phyloP scores from a whole-genome alignment of 2,113 vertebrate genomes.

The Athene cunicularia region DNA sequence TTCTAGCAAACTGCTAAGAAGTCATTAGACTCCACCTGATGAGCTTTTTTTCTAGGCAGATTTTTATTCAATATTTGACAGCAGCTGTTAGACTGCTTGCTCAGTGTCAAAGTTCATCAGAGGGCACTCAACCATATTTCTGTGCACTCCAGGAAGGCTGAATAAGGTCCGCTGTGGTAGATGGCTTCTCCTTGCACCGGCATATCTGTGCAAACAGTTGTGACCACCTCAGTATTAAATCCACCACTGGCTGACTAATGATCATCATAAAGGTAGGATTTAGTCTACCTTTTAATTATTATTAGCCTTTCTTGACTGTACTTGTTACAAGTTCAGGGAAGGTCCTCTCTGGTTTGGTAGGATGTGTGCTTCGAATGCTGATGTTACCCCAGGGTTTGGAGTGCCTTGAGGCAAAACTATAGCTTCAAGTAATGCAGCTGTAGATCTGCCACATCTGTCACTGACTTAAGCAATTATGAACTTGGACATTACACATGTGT shows the following conservation, averaged over 20 bases:
- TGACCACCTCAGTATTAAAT: background rate
- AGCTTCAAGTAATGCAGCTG: background rate
- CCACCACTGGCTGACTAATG: background rate
- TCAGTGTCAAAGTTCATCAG: background rate
- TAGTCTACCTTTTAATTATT: background rate
- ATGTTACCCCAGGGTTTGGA: background rate
- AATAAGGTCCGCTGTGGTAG: background rate
- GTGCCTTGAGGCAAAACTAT: background rate
- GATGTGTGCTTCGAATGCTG: background rate
- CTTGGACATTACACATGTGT: background rate
- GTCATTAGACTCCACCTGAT: background rate
- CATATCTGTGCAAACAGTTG: background rate
- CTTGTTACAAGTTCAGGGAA: background rate
- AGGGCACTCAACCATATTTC: background rate
- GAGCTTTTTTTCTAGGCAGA: background rate
- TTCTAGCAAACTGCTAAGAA: background rate
- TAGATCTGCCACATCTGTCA: background rate
- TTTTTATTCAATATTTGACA: background rate
- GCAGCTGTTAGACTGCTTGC: background rate
- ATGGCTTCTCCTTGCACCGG: background rate
- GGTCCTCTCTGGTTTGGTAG: background rate
- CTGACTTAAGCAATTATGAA: background rate
- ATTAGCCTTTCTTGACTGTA: background rate
- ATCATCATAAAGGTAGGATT: background rate
- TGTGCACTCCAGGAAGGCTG: background rate